Conservation (phyloP, 2,113 vertebrate genomes). For the Apistogramma diplotaenia region DNA sequence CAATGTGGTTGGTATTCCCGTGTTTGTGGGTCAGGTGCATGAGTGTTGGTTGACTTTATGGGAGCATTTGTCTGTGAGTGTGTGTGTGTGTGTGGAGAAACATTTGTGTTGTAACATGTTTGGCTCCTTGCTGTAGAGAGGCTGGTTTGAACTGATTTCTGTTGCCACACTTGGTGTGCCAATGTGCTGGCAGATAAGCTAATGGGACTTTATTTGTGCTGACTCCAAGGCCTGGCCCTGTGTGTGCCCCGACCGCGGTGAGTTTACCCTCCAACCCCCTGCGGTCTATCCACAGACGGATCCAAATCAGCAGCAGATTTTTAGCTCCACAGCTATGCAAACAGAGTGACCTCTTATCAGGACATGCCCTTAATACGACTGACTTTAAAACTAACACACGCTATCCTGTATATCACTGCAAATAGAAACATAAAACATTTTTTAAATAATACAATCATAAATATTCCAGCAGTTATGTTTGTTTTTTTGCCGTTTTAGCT, state of each 20-base stretch:
- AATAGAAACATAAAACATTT: background rate
- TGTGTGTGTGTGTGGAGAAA: conserved; percentile 6
- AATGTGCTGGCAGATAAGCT: conserved; percentile 51
- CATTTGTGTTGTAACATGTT: background rate
- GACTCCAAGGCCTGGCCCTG: conserved; percentile 61
- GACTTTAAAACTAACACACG: background rate
- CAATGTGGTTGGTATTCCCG: background rate
- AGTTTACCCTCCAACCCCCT: conserved; percentile 57
- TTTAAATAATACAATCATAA: background rate
- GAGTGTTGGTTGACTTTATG: background rate
- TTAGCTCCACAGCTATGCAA: conserved; percentile 31
- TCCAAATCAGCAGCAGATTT: conserved; percentile 59
- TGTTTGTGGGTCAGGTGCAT: conserved; percentile 44
- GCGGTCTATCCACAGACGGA: conserved; percentile 65
- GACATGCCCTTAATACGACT: conserved; percentile 2
- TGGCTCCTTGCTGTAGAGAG: conserved; percentile 5
- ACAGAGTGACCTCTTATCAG: conserved; percentile 33
- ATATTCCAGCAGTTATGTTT: background rate
- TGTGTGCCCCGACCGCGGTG: conserved; percentile 9
- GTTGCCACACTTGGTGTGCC: conserved; percentile 33
- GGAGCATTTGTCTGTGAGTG: background rate
- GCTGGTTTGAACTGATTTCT: conserved; percentile 37
- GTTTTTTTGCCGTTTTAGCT: background rate
- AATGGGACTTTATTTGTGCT: conserved; percentile 68
- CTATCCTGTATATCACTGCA: background rate